These are phyloP conservation scores for Meriones unguiculatus DNA, from an alignment of 2,113 vertebrate genomes.

Conservation along the genomic window DNA sequence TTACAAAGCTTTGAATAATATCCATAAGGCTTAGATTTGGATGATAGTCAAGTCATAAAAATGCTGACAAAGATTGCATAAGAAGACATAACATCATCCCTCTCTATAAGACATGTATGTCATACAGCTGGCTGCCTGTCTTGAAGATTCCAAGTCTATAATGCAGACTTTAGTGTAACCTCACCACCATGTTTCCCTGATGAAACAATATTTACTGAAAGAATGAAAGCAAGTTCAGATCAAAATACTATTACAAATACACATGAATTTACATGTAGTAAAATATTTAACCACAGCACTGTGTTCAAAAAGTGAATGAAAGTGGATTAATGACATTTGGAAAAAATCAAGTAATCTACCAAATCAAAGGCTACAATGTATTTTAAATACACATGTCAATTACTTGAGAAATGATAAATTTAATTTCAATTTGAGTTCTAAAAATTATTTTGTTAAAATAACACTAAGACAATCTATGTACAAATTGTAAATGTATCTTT, in stretches of 20 bases:
- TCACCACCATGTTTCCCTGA: not conserved
- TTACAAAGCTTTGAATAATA: not conserved
- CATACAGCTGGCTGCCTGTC: not conserved
- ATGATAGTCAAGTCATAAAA: not conserved
- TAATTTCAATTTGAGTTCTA: not conserved
- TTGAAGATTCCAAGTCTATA: not conserved
- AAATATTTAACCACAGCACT: not conserved
- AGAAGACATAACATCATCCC: not conserved
- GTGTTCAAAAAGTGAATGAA: not conserved
- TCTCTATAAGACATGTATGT: not conserved
- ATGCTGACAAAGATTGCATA: not conserved
- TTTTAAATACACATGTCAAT: slow-evolving; percentile 9
- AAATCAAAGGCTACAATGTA: not conserved
- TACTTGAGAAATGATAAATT: slow-evolving; percentile 18
- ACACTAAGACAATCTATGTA: not conserved
- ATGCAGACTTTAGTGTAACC: not conserved
- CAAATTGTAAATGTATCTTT: not conserved
- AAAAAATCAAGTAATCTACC: not conserved
- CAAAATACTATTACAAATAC: not conserved
- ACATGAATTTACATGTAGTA: not conserved
- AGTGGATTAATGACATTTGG: not conserved
- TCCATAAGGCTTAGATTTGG: not conserved
- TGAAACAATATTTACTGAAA: not conserved
- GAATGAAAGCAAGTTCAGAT: not conserved
- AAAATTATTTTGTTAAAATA: not conserved